Evolutionary conservation across 2,797 vertebrate species (phyloP).

Genomic region (Hozukius guyotensis): DNA sequence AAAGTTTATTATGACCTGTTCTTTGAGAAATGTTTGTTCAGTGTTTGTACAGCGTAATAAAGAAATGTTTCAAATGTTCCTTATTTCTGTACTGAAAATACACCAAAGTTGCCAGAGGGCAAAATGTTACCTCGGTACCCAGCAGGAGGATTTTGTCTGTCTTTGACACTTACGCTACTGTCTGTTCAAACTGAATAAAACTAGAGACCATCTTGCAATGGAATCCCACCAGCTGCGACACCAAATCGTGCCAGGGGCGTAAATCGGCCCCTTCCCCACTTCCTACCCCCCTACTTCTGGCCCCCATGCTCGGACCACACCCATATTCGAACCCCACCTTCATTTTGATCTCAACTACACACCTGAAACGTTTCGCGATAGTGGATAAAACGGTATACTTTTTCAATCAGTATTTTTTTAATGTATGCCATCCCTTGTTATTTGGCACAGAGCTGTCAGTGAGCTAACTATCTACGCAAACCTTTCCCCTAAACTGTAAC

Average conservation of each 20-base stretch:
- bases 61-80: not conserved
- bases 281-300: too few species aligned
- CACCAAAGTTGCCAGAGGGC: not conserved
- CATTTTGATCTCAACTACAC: too few species aligned
- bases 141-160: not conserved
- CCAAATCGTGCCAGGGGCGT: not conserved
- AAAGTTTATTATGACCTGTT: not conserved
- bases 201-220: too few species aligned
- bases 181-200: too few species aligned
- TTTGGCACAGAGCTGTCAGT: too few species aligned
- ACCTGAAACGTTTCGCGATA: accelerated
- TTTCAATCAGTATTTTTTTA: too few species aligned
- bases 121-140: not conserved
- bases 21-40: not conserved
- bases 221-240: too few species aligned
- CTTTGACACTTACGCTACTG: not conserved
- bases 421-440: too few species aligned
- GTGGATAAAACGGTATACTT: too few species aligned
- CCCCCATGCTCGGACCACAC: accelerated
- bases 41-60: not conserved
- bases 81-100: not conserved
- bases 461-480: too few species aligned
- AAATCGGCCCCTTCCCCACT: not conserved
- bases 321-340: too few species aligned
- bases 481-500: not conserved